phyloP scores from a whole-genome alignment of 1,140 invertebrate species.

The Bombus breviceps region DNA sequence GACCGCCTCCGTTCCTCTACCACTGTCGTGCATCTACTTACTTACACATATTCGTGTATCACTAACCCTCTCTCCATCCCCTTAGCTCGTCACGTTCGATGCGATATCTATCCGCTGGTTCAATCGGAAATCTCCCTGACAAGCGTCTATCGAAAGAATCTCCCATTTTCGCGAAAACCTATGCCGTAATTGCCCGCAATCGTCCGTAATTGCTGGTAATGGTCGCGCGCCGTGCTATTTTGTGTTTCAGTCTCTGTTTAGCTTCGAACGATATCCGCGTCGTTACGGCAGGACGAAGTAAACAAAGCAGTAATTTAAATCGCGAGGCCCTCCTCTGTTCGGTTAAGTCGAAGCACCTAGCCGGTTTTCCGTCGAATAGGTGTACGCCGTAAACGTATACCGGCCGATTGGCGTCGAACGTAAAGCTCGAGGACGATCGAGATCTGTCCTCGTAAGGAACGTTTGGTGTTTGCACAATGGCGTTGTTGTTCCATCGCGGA shows the following conservation, averaged over 20 bases:
- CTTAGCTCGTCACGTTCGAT: slow-evolving; percentile 9
- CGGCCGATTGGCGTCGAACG: background rate
- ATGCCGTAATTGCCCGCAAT: no score
- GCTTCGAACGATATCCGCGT: no score
- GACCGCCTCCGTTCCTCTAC: slow-evolving; percentile 50
- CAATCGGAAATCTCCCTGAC: background rate
- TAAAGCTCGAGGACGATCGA: background rate
- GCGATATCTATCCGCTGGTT: background rate
- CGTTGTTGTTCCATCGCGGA: slow-evolving; percentile 31
- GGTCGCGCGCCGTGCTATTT: no score
- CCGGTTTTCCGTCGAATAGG: no score
- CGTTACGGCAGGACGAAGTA: no score
- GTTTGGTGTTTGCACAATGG: slow-evolving; percentile 38
- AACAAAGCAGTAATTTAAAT: no score
- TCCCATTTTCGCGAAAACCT: no score
- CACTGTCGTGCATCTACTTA: background rate
- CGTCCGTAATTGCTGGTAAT: no score
- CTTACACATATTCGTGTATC: background rate
- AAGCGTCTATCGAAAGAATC: no score
- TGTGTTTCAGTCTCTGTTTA: no score
- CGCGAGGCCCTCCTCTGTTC: rapidly evolving
- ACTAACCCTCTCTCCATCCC: background rate
- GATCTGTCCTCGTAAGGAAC: slow-evolving; percentile 35
- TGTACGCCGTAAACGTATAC: background rate
- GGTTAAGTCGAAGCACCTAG: no score